Percentiles rank a stretch among this genome's conserved stretches.
Evolutionary conservation across 2,888 invertebrate genomes (phyloP).

Genomic region (Sarcophaga variegata): DNA sequence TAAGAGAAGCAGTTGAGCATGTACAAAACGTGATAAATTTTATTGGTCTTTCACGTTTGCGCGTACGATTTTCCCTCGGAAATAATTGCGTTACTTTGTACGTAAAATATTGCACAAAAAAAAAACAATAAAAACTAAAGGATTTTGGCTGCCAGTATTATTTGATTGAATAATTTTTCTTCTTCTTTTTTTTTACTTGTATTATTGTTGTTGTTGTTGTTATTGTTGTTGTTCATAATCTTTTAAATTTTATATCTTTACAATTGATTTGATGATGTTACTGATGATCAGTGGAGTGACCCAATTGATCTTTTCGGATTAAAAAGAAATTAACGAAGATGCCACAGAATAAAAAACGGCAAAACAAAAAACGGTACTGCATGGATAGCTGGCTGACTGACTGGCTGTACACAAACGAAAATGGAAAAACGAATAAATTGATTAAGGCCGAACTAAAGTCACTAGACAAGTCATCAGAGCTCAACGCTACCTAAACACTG

Average conservation of each 20-base stretch:
- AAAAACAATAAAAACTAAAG: background rate
- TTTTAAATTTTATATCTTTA: slow-evolving; percentile 15
- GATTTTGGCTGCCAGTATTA: too few relatives aligned
- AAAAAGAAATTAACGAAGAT: slow-evolving; percentile 48
- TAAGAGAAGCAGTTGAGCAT: background rate
- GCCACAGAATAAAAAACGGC: slow-evolving; percentile 14
- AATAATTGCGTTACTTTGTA: too few relatives aligned
- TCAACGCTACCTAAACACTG: slow-evolving; percentile 38
- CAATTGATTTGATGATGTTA: slow-evolving; percentile 47
- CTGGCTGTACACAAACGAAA: too few relatives aligned
- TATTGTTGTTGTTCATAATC: background rate
- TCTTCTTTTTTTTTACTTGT: too few relatives aligned
- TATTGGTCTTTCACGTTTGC: slow-evolving; percentile 33
- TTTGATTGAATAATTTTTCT: too few relatives aligned
- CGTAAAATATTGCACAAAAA: too few relatives aligned
- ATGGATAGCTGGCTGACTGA: too few relatives aligned
- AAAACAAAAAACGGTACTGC: background rate
- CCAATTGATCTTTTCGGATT: slow-evolving; percentile 52
- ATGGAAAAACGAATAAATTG: too few relatives aligned
- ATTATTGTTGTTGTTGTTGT: too few relatives aligned
- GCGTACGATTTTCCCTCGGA: too few relatives aligned
- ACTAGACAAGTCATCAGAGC: background rate
- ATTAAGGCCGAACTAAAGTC: background rate
- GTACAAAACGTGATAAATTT: slow-evolving; percentile 33
- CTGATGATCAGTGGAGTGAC: slow-evolving; percentile 31